phyloP scores from a whole-genome alignment of 2,888 invertebrate genomes.

The Eueremaeus valkanovi region DNA sequence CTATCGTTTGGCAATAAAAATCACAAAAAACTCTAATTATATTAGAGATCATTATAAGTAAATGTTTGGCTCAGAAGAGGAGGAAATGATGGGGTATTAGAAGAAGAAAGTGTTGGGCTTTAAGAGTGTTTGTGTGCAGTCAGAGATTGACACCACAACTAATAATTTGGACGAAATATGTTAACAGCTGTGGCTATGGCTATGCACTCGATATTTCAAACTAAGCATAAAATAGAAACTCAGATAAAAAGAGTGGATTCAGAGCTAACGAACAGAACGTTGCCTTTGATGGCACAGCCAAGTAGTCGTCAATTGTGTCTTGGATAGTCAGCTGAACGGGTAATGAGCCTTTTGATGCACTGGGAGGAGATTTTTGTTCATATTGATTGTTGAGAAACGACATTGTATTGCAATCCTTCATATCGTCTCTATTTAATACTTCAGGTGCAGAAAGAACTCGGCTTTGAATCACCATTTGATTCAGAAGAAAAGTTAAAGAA shows the following conservation, averaged over 20 bases:
- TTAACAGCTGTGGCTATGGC: conserved; percentile 18
- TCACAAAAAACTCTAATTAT: background rate
- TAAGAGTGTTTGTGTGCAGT: background rate
- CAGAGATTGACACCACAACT: conserved; percentile 7
- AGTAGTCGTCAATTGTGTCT: conserved; percentile 21
- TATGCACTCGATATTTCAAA: background rate
- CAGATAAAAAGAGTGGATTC: background rate
- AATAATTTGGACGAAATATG: conserved; percentile 12
- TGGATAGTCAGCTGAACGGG: conserved; percentile 15
- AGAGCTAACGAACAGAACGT: background rate
- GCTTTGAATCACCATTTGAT: no score
- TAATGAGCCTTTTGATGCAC: conserved; percentile 24
- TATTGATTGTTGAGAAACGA: background rate
- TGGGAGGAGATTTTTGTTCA: conserved; percentile 13
- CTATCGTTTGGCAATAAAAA: no score
- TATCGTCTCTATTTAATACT: background rate
- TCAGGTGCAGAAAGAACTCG: background rate
- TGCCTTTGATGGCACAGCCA: conserved; percentile 1
- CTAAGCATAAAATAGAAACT: background rate
- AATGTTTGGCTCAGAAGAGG: background rate
- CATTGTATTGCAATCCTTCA: background rate
- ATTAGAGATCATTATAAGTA: background rate
- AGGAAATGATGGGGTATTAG: background rate
- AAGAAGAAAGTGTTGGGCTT: background rate
- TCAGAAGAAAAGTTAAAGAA: no score